Base-by-base conservation (phyloP, 2,797 vertebrate genomes). In the Smutsia temminckii region DNA sequence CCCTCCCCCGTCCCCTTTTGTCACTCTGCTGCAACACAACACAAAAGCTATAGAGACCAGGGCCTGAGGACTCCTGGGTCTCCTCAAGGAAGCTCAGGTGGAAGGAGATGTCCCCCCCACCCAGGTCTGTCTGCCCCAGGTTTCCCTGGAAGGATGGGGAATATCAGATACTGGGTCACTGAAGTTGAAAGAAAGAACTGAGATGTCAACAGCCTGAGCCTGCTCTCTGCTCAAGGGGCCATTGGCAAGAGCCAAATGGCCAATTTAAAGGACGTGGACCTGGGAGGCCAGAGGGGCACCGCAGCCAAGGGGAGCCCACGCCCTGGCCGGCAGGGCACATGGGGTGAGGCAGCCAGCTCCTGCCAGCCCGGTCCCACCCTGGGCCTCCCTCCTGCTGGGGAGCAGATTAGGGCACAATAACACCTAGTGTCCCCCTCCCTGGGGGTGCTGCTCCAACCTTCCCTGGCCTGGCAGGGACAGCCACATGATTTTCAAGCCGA, bases 311-410 rank as follows among this genome's bases (percentile, higher is more conserved):
- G 95, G 93, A 96, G 95, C 89, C 95, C 97, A 97, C 83, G 83
- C 97, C 97, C 97, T 97, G 97, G 97, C 97, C 97, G 96, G 97
- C 97, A 98, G 97, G 97, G 97, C 95, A 93, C 92, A 90, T 85
- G 91, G 97, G 95, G 96, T 74, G 53, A 97, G 93, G 90, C 96
- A 94, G 94, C 94, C 89, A 79, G 91, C 77, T 96, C 95, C 97
- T 96, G 96, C 95, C 96, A 97, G 96, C 96, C 95, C 93, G 80
- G 79, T 87, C 88, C 93, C 85, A 93, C 89, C 84, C 86, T 81
- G 63, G 72, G 68, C 89, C 95, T 93, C 96, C 95, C 95, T 96
- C 71, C 79, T 74, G 0, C 0, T 2, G 63, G 86, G 94, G 72
- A 95, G 91, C 90, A 95, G 92, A 95, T 78, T 10, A 8, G 81